phyloP scores from a whole-genome alignment of 2,888 invertebrate genomes.

The Brachylomia viminalis region DNA sequence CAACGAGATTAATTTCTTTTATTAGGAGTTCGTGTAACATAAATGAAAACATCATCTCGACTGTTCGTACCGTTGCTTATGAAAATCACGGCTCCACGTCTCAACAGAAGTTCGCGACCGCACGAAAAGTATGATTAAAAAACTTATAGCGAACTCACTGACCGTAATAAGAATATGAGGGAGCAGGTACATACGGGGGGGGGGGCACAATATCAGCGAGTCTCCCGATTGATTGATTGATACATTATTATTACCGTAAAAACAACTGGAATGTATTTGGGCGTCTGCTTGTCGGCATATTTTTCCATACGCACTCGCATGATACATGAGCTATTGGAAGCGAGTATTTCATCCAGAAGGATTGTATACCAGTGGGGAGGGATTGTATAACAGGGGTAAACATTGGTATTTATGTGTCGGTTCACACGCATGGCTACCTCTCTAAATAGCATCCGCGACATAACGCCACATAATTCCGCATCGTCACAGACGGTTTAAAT shows the following conservation, averaged over 20 bases:
- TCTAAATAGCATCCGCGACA: constrained; percentile 29
- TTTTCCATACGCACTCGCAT: constrained; percentile 57
- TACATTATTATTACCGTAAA: constrained; percentile 72
- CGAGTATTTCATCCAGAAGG: constrained; percentile 29
- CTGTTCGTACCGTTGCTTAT: constrained; percentile 61
- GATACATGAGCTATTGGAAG: constrained; percentile 54
- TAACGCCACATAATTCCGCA: constrained; percentile 44
- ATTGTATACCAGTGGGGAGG: neutral
- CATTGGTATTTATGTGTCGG: constrained; percentile 23
- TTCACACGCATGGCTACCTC: constrained; percentile 18
- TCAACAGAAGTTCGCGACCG: constrained; percentile 72
- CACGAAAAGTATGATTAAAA: constrained; percentile 79
- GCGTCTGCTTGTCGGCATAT: constrained; percentile 66
- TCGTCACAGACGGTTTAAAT: constrained; percentile 61
- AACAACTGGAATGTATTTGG: constrained; percentile 69
- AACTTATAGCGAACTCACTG: constrained; percentile 76
- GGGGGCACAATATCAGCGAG: constrained; percentile 7
- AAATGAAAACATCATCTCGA: constrained; percentile 66
- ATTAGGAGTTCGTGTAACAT: constrained; percentile 57
- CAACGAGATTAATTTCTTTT: constrained; percentile 66
- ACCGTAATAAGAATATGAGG: constrained; percentile 70
- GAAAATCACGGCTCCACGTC: constrained; percentile 71
- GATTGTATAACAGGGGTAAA: neutral
- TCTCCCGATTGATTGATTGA: constrained; percentile 72
- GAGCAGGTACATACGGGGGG: constrained; percentile 55